Conservation (phyloP, 2,888 invertebrate species). For the Mayetiola destructor region DNA sequence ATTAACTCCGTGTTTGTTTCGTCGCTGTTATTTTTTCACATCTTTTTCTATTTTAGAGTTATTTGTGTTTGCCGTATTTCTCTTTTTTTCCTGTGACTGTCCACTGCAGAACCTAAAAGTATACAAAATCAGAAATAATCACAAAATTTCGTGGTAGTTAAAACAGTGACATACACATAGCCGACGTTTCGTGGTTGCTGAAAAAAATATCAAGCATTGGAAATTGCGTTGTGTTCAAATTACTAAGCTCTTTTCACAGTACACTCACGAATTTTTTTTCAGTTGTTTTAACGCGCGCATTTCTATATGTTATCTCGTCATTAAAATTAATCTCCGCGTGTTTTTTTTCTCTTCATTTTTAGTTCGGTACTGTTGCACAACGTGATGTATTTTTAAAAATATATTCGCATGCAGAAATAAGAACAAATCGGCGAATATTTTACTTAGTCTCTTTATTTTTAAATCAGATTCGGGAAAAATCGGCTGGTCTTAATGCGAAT, state of each 20-base stretch:
- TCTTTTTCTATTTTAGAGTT: background rate
- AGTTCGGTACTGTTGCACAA: conserved; percentile 20
- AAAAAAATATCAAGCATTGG: no score
- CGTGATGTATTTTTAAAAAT: conserved; percentile 17
- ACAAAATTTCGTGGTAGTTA: conserved; percentile 1
- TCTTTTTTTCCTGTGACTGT: no score
- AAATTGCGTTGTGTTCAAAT: conserved; percentile 6
- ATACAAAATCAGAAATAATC: conserved; percentile 4
- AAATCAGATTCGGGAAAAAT: no score
- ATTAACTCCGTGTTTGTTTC: conserved; percentile 13
- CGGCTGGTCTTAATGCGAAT: no score
- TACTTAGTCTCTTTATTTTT: background rate
- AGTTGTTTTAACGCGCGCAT: conserved; percentile 20
- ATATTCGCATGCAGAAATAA: conserved; percentile 12
- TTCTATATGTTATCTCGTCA: conserved; percentile 19
- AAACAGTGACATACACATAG: conserved; percentile 5
- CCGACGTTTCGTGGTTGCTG: background rate
- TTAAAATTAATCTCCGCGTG: conserved; percentile 21
- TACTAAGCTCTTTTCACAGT: conserved; percentile 13
- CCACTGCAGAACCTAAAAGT: background rate
- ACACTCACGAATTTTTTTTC: conserved; percentile 16
- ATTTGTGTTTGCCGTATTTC: conserved; percentile 8
- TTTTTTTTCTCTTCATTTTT: no score
- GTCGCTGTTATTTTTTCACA: background rate
- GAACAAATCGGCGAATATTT: conserved; percentile 5